Evolutionary conservation across 2,797 vertebrate species (phyloP), one percentile per base, ranked within the genome.

Genomic region (Onychomys torridus): DNA sequence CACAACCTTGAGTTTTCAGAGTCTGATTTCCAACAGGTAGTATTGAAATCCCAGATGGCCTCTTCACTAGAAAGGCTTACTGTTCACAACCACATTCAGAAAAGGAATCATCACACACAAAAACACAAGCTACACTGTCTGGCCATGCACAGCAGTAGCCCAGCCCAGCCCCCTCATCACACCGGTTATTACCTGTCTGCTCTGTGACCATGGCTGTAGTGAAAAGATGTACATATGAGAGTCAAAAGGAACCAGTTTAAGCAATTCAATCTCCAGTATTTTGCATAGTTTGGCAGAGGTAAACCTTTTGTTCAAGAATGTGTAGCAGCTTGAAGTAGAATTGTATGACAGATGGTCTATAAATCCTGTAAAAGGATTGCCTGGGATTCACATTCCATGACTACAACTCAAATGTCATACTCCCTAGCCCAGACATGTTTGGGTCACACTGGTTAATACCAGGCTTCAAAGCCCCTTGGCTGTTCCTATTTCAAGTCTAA

Each of bases 141-240:
- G 78, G 95, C 86, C 97, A 98, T 97, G 97, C 97, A 97, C 13
- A 94, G 94, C 89, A 94, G 89, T 87, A 65, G 78, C 89, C 96
- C 96, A 95, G 59, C 59, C 97, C 94, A 76, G 67, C 2, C 43
- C 46, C 78, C 96, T 95, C 95, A 87, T 43, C 65, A 90, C 6
- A 14, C n/a, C 89, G 69, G 32, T 95, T 85, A 0, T 99, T 99
- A 99, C 99, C 99, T 99, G 99, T 99, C 99, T 96, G 99, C 98
- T 98, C 99, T 99, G 99, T 99, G 99, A 98, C 99, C 99, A 90
- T 99, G 99, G 99, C 99, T 99, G 99, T 98, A 98, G 98, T 98
- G 98, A 98, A 99, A 98, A 99, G 98, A 99, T 98, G 98, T 87
- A 99, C 90, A 99, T 27, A 94, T 98, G 91, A 98, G 96, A 97